A percentile compares a stretch with the other conserved stretches of the same genome.
These are phyloP conservation scores for Erinaceus europaeus DNA, from an alignment of 2,113 vertebrate species.

Conservation along the genomic window DNA sequence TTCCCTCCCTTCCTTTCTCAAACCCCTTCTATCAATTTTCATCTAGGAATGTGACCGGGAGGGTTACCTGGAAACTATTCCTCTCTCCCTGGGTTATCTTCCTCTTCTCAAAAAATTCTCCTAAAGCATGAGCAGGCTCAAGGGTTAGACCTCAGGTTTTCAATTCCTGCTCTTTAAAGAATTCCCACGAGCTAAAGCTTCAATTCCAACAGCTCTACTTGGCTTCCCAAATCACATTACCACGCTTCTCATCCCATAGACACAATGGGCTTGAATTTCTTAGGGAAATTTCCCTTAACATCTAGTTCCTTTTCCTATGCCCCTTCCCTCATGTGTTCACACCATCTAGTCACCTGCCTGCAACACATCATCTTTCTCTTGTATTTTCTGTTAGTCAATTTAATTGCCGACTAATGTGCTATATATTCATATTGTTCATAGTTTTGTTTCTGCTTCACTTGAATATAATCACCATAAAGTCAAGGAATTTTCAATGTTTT, in stretches of 20 bases:
- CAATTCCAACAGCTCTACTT: background rate
- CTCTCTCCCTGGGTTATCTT: background rate
- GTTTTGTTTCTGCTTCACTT: background rate
- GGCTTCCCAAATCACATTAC: background rate
- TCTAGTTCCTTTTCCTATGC: background rate
- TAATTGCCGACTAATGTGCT: background rate
- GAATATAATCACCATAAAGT: background rate
- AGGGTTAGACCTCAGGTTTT: background rate
- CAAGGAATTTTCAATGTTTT: background rate
- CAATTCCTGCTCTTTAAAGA: background rate
- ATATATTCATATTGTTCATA: background rate
- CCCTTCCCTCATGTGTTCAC: background rate
- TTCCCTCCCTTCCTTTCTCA: too few relatives aligned
- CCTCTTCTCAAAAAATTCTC: background rate
- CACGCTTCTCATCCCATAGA: background rate
- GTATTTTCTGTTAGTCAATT: slow-evolving; percentile 20
- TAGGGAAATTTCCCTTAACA: background rate
- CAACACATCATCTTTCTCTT: background rate
- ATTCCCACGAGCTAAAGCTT: background rate
- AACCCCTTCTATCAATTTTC: too few relatives aligned
- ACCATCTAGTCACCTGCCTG: background rate
- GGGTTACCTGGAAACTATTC: background rate
- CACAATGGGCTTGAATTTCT: background rate
- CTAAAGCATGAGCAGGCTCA: background rate
- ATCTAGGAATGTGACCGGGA: too few relatives aligned